Base-by-base conservation (phyloP, 2,113 vertebrate species). In the Sclerurus mexicanus region DNA sequence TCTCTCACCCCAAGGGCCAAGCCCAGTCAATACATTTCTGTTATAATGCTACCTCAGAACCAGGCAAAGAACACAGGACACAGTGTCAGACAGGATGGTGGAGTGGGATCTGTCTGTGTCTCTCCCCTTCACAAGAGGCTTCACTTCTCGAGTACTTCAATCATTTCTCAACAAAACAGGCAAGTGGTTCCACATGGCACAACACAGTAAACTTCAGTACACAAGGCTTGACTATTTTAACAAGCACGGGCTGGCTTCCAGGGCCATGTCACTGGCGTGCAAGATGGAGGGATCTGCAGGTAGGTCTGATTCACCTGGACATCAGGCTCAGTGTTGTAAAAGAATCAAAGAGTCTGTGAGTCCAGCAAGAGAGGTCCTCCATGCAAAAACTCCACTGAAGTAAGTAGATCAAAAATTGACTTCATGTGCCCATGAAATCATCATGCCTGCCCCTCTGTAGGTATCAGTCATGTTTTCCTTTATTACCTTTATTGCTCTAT, bases 241-340 rank as follows among this genome's bases (percentile, higher is more conserved):
- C 14, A 88, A 64, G 40, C 24, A 9, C 0, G 0, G 76, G 17
- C 4, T 85, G 39, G 27, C 53, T 59, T n/a, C 39, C 66, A 56
- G 16, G 33, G 35, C 83, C 56, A 31, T 10, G 23, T 10, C 44
- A 42, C 47, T 47, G 62, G 27, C 52, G 44, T 59, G 76, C 71
- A 42, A 24, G 21, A 20, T 14, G 18, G 19, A 37, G 64, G 30
- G 9, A 68, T 46, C 9, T 85, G 72, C 24, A 76, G 33, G 20
- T 17, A 13, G 8, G 37, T 52, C 56, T 8, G 5, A 69, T n/a
- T 68, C 4, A 66, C 53, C 52, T 5, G 4, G 75, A 35, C 47
- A 69, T 33, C 1, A 2, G 49, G 24, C 33, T 76, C 2, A 0
- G 31, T 52, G 14, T 66, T 7, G 2, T 23, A 42, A 37, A 31